Conservation (phyloP, 2,113 vertebrate genomes). For the Dasyornis broadbenti region DNA sequence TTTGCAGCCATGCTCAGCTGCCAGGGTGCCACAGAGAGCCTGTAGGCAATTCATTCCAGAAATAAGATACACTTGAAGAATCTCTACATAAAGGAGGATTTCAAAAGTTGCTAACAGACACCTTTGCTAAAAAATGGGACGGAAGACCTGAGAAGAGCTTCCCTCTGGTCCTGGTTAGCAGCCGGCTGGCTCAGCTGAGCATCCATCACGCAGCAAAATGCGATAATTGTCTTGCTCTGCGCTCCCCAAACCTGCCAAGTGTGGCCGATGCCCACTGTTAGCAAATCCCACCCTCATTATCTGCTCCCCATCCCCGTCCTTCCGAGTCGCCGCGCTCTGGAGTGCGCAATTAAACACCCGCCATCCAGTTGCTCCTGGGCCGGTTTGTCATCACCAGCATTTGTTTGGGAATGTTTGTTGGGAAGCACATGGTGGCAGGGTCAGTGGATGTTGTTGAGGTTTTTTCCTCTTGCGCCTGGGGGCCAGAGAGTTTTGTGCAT, state of each 20-base stretch:
- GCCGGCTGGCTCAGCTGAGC: not conserved
- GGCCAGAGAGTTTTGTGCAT: constrained; percentile 8
- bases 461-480: constrained; percentile 2
- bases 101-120: not conserved
- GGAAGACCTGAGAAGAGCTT: not conserved
- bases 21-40: not conserved
- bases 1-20: not conserved
- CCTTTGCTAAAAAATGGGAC: not conserved
- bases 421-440: constrained; percentile 46
- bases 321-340: not conserved
- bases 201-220: not conserved
- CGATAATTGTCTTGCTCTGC: not conserved
- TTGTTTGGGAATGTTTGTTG: constrained; percentile 31
- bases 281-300: not conserved
- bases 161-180: not conserved
- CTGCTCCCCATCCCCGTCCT: not conserved
- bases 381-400: not conserved
- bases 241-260: not conserved
- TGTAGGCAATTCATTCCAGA: not conserved
- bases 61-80: not conserved
- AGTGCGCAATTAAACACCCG: not conserved
- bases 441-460: constrained; percentile 37
- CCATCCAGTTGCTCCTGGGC: not conserved
- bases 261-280: not conserved
- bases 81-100: not conserved